phyloP scores from a whole-genome alignment of 92 coral and sea anemone genomes.

The Isaurus tuberculatus region DNA sequence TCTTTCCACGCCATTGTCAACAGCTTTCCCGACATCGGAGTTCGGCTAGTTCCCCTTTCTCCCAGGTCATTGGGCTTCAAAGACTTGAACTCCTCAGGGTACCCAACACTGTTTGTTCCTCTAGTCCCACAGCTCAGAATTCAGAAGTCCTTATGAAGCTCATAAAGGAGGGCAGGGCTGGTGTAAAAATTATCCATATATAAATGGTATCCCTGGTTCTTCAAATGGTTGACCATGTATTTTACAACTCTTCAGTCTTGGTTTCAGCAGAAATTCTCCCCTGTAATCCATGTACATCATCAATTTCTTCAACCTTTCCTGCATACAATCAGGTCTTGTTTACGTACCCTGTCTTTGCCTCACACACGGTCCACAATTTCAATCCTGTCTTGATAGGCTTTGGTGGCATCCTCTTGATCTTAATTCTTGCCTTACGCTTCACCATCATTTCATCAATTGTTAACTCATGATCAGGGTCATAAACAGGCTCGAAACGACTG shows the following conservation, averaged over 20 bases:
- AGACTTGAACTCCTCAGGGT: conserved; percentile 1
- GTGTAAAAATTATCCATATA: conserved; percentile 50
- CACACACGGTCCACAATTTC: conserved; percentile 28
- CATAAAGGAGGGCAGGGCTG: neutral
- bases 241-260: conserved; percentile 15
- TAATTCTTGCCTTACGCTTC: conserved; percentile 21
- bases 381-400: conserved; percentile 18
- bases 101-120: neutral
- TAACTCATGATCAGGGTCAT: conserved; percentile 23
- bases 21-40: conserved; percentile 12
- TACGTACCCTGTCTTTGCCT: conserved; percentile 15
- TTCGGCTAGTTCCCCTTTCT: neutral
- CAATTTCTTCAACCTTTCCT: neutral
- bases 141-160: conserved; percentile 16
- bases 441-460: conserved; percentile 46
- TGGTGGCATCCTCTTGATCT: conserved; percentile 32
- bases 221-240: conserved; percentile 23
- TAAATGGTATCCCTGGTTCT: conserved; percentile 45
- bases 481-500: conserved; percentile 16
- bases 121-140: conserved; percentile 20
- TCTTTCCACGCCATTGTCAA: conserved; percentile 18
- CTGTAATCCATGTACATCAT: neutral
- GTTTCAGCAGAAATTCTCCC: neutral
- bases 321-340: conserved; percentile 23
- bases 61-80: neutral